phyloP scores from a whole-genome alignment of 2,797 vertebrate genomes.

The Petrocephalus schoutedeni region DNA sequence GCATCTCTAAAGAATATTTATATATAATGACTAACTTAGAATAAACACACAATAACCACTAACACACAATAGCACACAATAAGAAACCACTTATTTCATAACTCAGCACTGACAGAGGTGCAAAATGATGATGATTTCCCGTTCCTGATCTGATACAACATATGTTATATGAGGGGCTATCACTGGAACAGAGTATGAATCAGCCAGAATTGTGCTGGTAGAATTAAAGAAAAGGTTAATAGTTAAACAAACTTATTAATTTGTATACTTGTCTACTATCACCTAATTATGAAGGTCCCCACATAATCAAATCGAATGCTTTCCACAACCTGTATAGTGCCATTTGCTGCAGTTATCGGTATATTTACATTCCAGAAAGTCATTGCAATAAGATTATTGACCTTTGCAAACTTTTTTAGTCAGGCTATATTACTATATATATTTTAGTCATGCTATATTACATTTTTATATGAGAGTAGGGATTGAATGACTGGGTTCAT shows the following conservation, averaged over 20 bases:
- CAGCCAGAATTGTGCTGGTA: conserved; percentile 1
- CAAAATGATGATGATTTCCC: conserved; percentile 10
- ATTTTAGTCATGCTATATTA: neutral
- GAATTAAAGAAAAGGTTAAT: neutral
- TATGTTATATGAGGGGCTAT: conserved; percentile 23
- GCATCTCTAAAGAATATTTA: neutral
- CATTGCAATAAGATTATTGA: neutral
- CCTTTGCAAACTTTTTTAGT: conserved; percentile 2
- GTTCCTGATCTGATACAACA: conserved; percentile 33
- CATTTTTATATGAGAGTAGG: neutral
- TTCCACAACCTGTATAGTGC: neutral
- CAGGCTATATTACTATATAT: neutral
- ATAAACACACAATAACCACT: no score
- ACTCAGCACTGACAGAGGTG: neutral
- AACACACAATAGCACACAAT: neutral
- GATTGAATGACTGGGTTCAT: neutral
- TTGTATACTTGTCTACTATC: conserved; percentile 6
- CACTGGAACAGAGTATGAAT: conserved; percentile 23
- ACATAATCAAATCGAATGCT: neutral
- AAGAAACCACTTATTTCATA: neutral
- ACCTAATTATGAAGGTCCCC: neutral
- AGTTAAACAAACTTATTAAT: neutral
- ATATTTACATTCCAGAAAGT: conserved; percentile 16
- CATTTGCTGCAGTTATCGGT: neutral
- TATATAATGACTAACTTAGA: neutral